Evolutionary conservation across 2,113 vertebrate species (phyloP).

Genomic region (Nothocercus julius): DNA sequence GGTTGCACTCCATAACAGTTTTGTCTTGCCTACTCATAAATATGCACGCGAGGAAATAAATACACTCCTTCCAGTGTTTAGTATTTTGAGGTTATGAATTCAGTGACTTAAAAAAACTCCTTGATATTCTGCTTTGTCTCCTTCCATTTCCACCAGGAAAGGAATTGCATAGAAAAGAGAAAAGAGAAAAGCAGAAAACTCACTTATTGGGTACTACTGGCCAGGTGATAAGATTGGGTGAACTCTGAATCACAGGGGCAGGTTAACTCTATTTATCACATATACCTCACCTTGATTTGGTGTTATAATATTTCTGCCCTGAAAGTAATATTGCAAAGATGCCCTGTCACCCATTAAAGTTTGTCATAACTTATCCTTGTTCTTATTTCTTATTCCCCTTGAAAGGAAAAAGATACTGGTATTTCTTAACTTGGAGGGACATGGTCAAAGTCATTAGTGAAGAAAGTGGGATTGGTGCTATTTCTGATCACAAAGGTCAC

Average conservation of each 20-base stretch:
- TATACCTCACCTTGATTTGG: neutral
- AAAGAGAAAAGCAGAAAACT: neutral
- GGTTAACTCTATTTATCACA: fast-evolving
- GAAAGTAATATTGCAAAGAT: neutral
- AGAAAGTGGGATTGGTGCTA: neutral
- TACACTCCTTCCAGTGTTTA: neutral
- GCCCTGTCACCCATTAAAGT: neutral
- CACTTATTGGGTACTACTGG: neutral
- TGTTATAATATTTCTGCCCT: neutral
- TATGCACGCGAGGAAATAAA: neutral
- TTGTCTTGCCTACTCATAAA: neutral
- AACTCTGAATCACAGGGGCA: neutral
- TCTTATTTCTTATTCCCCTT: neutral
- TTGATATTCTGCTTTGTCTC: neutral
- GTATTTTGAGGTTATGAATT: neutral
- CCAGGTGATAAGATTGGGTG: neutral
- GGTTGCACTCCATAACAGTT: neutral
- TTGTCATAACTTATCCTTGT: neutral
- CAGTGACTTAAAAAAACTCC: neutral
- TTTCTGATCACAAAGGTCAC: neutral
- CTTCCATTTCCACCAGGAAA: neutral
- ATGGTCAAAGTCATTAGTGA: neutral
- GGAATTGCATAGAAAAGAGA: neutral
- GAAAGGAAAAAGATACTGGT: neutral
- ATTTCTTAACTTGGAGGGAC: neutral